phyloP scores from a whole-genome alignment of 2,113 vertebrate genomes.

The Rhodinocichla rosea region DNA sequence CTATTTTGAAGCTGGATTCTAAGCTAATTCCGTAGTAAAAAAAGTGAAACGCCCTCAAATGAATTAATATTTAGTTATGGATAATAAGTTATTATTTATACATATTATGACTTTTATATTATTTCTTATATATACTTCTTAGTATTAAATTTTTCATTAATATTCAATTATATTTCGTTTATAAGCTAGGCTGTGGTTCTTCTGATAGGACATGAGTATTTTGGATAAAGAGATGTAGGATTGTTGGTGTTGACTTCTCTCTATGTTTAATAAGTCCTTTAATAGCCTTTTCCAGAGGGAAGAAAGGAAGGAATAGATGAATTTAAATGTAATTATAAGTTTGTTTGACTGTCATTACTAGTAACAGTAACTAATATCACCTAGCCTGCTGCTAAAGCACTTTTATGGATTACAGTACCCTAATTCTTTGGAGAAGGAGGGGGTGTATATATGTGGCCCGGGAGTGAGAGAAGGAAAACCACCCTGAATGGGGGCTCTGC shows the following conservation, averaged over 20 bases:
- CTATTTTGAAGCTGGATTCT: neutral
- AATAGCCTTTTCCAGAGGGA: neutral
- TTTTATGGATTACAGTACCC: neutral
- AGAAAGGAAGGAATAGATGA: neutral
- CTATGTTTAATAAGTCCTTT: neutral
- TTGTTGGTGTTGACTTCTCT: neutral
- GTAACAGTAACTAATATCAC: neutral
- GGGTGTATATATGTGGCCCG: fast-evolving
- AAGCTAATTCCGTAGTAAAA: neutral
- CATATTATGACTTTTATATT: neutral
- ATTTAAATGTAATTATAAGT: neutral
- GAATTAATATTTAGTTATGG: neutral
- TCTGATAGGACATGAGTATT: neutral
- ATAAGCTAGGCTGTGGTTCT: neutral
- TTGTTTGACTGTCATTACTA: neutral
- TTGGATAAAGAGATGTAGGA: neutral
- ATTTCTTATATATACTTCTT: neutral
- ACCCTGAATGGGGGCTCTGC: fast-evolving
- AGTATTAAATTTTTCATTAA: neutral
- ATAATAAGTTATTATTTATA: neutral
- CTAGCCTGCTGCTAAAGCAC: neutral
- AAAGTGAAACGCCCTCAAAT: neutral
- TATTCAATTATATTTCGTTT: neutral
- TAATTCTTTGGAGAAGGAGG: neutral
- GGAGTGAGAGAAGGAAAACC: neutral